phyloP scores from a whole-genome alignment of 2,113 vertebrate genomes.

The Stictonetta naevosa region DNA sequence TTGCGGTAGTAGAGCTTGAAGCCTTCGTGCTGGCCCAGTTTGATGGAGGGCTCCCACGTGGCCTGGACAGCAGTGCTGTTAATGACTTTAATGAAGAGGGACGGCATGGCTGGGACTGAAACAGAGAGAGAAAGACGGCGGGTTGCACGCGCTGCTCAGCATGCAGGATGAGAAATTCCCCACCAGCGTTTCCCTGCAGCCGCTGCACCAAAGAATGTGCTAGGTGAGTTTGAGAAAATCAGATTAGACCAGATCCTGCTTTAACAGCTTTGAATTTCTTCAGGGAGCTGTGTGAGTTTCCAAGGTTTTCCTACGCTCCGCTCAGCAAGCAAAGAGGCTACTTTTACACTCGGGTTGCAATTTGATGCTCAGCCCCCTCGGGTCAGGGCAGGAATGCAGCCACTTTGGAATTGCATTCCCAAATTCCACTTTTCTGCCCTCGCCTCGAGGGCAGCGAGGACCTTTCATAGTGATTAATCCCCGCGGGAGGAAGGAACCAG shows the following conservation, averaged over 20 bases:
- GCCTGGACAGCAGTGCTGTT: slow-evolving; percentile 88
- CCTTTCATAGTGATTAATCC: slow-evolving; percentile 32
- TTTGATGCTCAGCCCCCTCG: not conserved
- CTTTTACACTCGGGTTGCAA: not conserved
- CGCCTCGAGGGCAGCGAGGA: not conserved
- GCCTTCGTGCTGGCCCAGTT: slow-evolving; percentile 89
- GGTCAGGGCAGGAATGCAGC: slow-evolving; percentile 36
- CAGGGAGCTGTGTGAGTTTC: not conserved
- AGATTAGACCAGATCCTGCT: not conserved
- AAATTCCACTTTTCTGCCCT: slow-evolving; percentile 20
- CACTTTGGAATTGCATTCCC: not conserved
- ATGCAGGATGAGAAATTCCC: not conserved
- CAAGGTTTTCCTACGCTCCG: not conserved
- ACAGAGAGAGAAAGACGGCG: slow-evolving; percentile 34
- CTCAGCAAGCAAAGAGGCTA: not conserved
- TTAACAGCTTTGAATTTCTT: not conserved
- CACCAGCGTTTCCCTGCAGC: not conserved
- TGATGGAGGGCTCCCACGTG: slow-evolving; percentile 88
- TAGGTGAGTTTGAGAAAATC: not conserved
- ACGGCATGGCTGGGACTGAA: slow-evolving; percentile 90
- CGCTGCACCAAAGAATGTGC: not conserved
- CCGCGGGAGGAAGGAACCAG: slow-evolving; percentile 2
- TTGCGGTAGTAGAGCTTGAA: slow-evolving; percentile 94
- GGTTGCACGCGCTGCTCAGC: not conserved
- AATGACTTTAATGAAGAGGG: slow-evolving; percentile 87